These are phyloP conservation scores for Sebastes hubbsi DNA, from an alignment of 2,797 vertebrate genomes.

Conservation along the genomic window DNA sequence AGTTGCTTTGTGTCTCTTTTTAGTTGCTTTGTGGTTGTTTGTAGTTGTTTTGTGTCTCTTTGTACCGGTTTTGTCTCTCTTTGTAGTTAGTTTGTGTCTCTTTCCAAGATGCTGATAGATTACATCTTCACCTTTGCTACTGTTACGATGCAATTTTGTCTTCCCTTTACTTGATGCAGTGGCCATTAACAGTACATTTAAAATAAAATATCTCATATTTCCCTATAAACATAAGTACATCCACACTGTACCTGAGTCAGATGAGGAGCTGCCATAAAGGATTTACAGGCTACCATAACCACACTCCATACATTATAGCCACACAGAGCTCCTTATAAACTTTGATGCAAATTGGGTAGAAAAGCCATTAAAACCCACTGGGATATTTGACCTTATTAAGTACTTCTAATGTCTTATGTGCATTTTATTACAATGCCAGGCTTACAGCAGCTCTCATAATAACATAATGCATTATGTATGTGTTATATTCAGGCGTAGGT, in stretches of 20 bases:
- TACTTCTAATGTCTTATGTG: background rate
- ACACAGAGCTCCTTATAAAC: background rate
- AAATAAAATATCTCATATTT: background rate
- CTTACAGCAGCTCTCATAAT: conserved; percentile 15
- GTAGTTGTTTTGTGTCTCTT: no score
- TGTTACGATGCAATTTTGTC: background rate
- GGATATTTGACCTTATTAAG: conserved; percentile 19
- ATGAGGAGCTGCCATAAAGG: background rate
- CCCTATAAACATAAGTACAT: background rate
- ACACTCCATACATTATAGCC: background rate
- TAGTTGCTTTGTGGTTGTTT: no score
- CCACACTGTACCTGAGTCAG: background rate
- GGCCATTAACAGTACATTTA: background rate
- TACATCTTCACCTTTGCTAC: background rate
- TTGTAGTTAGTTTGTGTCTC: no score
- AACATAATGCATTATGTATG: conserved; percentile 20
- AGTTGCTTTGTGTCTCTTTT: no score
- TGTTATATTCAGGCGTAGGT: background rate
- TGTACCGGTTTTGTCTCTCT: no score
- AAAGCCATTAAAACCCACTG: background rate
- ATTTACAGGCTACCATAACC: background rate
- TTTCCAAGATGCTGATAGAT: background rate
- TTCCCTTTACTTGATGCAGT: background rate
- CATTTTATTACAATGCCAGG: conserved; percentile 12
- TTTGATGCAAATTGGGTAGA: background rate